These are phyloP conservation scores for Scopus umbretta DNA, from an alignment of 2,113 vertebrate genomes.

Conservation along the genomic window DNA sequence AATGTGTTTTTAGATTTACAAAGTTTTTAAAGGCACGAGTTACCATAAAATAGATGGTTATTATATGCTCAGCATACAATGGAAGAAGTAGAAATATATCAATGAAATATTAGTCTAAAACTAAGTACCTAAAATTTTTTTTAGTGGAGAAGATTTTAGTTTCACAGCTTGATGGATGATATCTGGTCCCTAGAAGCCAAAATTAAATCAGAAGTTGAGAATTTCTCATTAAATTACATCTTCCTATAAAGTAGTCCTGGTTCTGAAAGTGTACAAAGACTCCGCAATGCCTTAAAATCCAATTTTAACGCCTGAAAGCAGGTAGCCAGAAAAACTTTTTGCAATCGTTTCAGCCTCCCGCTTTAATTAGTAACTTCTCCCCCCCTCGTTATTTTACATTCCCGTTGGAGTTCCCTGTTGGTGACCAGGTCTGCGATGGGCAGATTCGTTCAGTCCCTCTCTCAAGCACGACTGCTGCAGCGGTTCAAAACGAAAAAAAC, in stretches of 20 bases:
- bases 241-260: constrained; percentile 14
- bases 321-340: not conserved
- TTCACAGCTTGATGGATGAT: constrained; percentile 74
- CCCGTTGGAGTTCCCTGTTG: not conserved
- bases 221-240: constrained; percentile 38
- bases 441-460: not conserved
- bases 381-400: not conserved
- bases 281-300: not conserved
- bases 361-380: not conserved
- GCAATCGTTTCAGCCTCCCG: not conserved
- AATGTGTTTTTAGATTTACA: constrained; percentile 68
- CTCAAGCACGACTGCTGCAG: constrained; percentile 10
- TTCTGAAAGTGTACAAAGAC: not conserved
- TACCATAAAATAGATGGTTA: constrained; percentile 72
- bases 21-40: constrained; percentile 80
- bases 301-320: not conserved
- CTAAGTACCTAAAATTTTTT: constrained; percentile 52
- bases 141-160: constrained; percentile 70
- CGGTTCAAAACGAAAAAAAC: not conserved
- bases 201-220: constrained; percentile 13
- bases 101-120: constrained; percentile 63
- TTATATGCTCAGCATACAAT: constrained; percentile 72
- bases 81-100: constrained; percentile 61
- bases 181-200: constrained; percentile 65
- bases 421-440: not conserved